A percentile compares a stretch with the other conserved stretches of the same genome.
phyloP scores from a whole-genome alignment of 2,888 invertebrate species.

The Synergus umbraculus region DNA sequence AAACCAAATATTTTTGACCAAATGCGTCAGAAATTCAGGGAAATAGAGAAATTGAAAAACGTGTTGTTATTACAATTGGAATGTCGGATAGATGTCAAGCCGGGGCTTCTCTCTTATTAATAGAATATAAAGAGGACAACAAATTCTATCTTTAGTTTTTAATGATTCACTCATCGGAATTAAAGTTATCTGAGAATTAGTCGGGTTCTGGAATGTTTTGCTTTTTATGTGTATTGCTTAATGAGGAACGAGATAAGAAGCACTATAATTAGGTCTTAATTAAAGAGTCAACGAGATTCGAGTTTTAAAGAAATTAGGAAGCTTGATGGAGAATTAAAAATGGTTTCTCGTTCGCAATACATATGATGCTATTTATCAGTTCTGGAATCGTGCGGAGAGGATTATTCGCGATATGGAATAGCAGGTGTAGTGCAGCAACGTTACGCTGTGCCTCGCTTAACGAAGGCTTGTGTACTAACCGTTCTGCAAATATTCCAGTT shows the following conservation, averaged over 20 bases:
- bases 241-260: not conserved
- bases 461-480: constrained; percentile 59
- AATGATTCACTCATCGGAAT: not conserved
- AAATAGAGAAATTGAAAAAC: too few species aligned
- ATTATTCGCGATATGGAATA: constrained; percentile 26
- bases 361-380: constrained; percentile 20
- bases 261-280: not conserved
- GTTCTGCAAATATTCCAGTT: constrained; percentile 56
- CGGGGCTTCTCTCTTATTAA: not conserved
- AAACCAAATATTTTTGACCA: not conserved
- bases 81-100: too few species aligned
- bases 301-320: not conserved
- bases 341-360: not conserved
- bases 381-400: not conserved
- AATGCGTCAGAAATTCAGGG: not conserved
- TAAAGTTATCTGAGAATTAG: too few species aligned
- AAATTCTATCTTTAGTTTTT: not conserved
- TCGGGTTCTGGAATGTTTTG: too few species aligned
- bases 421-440: constrained; percentile 27
- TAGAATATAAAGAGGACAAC: not conserved
- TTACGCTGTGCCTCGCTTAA: constrained; percentile 18
- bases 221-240: too few species aligned
- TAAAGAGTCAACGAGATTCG: not conserved
- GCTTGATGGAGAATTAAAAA: not conserved
- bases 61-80: too few species aligned